Percentiles rank a stretch among this genome's conserved stretches.
These are phyloP conservation scores for Amazona vittata DNA, from an alignment of 2,113 vertebrate species.

Conservation along the genomic window DNA sequence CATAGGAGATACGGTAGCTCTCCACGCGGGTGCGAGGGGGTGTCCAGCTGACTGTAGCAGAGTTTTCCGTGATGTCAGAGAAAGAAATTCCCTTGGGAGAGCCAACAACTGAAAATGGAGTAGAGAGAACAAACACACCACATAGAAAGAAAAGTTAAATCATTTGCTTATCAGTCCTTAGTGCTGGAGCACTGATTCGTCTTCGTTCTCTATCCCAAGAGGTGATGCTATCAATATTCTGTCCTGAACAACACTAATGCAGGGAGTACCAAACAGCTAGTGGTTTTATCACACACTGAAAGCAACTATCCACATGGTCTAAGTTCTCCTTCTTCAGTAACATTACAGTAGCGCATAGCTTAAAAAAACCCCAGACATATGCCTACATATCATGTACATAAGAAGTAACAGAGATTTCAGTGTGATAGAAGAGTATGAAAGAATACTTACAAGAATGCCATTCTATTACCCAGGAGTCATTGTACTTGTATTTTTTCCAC, in stretches of 20 bases:
- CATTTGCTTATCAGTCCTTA: not conserved
- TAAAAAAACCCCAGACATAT: not conserved
- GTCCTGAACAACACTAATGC: not conserved
- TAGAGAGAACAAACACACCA: not conserved
- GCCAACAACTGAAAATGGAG: constrained; percentile 80
- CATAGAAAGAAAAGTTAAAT: not conserved
- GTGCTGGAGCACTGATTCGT: not conserved
- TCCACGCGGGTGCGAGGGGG: constrained; percentile 82
- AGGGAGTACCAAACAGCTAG: not conserved
- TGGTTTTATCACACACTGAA: not conserved
- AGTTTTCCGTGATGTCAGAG: constrained; percentile 91
- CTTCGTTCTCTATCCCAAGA: not conserved
- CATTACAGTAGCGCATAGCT: not conserved
- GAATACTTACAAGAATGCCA: not conserved
- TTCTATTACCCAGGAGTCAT: not conserved
- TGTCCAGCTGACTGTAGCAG: constrained; percentile 88
- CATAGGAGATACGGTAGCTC: constrained; percentile 84
- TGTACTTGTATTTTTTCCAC: not conserved
- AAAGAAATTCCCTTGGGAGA: constrained; percentile 88
- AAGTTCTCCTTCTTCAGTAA: not conserved
- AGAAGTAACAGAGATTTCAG: not conserved
- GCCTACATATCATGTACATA: not conserved
- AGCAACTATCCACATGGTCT: not conserved
- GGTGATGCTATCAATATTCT: not conserved
- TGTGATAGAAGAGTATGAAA: not conserved